phyloP scores from a whole-genome alignment of 2,888 invertebrate species.

The Pandemis heparana region DNA sequence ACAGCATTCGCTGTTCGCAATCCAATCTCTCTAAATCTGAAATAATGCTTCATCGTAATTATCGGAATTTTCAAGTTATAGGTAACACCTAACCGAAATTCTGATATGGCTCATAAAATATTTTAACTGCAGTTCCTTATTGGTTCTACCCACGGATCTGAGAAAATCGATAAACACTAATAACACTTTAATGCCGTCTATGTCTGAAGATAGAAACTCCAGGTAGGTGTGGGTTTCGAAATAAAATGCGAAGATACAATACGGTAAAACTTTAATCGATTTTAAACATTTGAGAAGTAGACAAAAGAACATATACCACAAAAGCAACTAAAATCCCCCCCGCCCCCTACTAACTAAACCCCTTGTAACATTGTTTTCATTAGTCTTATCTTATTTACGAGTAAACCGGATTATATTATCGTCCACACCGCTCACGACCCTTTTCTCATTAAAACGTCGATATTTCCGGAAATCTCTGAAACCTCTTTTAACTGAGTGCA shows the following conservation, averaged over 20 bases:
- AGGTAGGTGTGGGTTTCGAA: not conserved
- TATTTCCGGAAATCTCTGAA: not conserved
- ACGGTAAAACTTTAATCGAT: too few relatives aligned
- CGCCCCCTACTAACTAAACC: too few relatives aligned
- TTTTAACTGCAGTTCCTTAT: slow-evolving; percentile 16
- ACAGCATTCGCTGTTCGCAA: not conserved
- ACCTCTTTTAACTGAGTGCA: not conserved
- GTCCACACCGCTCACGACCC: not conserved
- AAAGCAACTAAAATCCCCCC: not conserved
- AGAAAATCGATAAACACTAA: not conserved
- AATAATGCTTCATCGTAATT: not conserved
- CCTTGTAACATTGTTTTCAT: not conserved
- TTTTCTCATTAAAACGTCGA: not conserved
- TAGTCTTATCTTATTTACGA: not conserved
- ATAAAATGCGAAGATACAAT: not conserved
- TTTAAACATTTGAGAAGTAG: not conserved
- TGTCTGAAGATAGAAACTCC: not conserved
- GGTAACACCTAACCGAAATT: not conserved
- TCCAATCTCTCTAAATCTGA: not conserved
- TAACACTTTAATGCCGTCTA: not conserved
- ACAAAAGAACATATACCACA: not conserved
- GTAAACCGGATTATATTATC: slow-evolving; percentile 5
- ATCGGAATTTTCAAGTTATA: not conserved
- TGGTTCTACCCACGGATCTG: not conserved
- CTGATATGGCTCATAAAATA: slow-evolving; percentile 7